phyloP scores from a whole-genome alignment of 1,140 invertebrate species.

The Drosophila arizonae region DNA sequence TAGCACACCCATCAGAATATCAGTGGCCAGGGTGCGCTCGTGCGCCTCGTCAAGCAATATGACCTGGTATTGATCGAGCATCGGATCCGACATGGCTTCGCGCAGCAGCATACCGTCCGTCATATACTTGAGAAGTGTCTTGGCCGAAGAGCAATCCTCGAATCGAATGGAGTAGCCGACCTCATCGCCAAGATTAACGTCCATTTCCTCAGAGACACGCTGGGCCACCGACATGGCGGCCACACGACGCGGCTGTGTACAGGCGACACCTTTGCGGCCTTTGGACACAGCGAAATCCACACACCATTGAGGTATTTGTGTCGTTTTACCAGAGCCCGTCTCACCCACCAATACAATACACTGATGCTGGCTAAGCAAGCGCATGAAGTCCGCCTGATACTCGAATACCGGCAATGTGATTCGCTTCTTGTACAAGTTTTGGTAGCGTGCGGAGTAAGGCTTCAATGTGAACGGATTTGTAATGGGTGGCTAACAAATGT shows the following conservation, averaged over 20 bases:
- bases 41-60: conserved; percentile 99
- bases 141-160: conserved; percentile 98
- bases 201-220: conserved; percentile 99
- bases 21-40: conserved; percentile 98
- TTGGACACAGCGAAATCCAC: conserved; percentile 92
- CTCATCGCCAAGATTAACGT: conserved; percentile 96
- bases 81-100: conserved; percentile 99
- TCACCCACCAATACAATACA: conserved; percentile 88
- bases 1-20: conserved; percentile 99
- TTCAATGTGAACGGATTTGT: conserved; percentile 89
- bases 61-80: conserved; percentile 97
- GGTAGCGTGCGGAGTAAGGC: conserved; percentile 91
- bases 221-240: conserved; percentile 99
- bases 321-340: conserved; percentile 97
- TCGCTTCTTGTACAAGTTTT: conserved; percentile 94
- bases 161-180: conserved; percentile 99
- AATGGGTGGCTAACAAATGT: conserved; percentile 46
- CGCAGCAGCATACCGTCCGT: conserved; percentile 99
- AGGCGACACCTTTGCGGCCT: conserved; percentile 94
- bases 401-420: conserved; percentile 98
- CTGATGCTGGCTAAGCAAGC: conserved; percentile 89
- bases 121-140: conserved; percentile 97
- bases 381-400: conserved; percentile 97
- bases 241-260: conserved; percentile 98
- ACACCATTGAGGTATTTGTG: conserved; percentile 97